Evolutionary conservation across 2,888 invertebrate species (phyloP).

Genomic region (Pheosia gnoma): DNA sequence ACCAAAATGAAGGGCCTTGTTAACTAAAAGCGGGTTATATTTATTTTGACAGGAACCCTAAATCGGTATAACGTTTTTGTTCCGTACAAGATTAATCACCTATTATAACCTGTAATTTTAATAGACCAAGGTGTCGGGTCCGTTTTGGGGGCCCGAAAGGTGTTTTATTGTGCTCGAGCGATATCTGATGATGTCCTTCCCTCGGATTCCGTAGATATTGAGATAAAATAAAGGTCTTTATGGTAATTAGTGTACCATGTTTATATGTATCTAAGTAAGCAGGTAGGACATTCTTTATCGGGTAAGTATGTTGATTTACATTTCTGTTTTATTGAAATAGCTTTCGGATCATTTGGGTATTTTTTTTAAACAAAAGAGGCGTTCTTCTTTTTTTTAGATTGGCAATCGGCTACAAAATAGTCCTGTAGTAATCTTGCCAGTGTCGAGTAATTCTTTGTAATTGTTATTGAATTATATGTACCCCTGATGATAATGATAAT

Average conservation of each 20-base stretch:
- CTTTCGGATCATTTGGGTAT: neutral
- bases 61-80: constrained; percentile 66
- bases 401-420: too few relatives aligned
- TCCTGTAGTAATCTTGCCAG: too few relatives aligned
- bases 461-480: too few relatives aligned
- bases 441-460: too few relatives aligned
- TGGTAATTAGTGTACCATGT: constrained; percentile 40
- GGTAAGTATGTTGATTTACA: neutral
- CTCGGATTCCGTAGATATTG: constrained; percentile 37
- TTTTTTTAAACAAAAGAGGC: too few relatives aligned
- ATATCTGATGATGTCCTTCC: constrained; percentile 40
- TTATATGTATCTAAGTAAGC: constrained; percentile 26
- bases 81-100: constrained; percentile 73
- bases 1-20: constrained; percentile 50
- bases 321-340: neutral
- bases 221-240: constrained; percentile 41
- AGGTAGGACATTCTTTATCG: constrained; percentile 3
- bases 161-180: constrained; percentile 41
- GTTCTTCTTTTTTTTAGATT: too few relatives aligned
- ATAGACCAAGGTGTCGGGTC: constrained; percentile 69
- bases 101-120: constrained; percentile 77
- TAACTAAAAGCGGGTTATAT: constrained; percentile 62
- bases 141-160: constrained; percentile 48
- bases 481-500: too few relatives aligned
- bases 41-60: constrained; percentile 76